These are phyloP conservation scores for Gymnosoma rotundatum DNA, from an alignment of 2,888 invertebrate species.

Conservation along the genomic window DNA sequence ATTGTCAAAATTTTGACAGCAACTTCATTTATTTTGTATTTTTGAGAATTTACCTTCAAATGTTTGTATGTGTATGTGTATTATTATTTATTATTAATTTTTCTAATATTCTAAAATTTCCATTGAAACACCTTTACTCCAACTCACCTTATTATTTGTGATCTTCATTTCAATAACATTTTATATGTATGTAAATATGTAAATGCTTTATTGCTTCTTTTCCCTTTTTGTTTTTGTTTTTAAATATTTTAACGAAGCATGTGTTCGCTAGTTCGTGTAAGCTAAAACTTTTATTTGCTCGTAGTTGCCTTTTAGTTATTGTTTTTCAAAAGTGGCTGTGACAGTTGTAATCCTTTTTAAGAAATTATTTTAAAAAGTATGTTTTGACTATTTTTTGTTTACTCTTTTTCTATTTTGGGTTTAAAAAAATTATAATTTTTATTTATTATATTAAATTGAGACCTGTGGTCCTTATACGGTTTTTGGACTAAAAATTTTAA, in stretches of 20 bases:
- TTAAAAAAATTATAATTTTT: too few relatives aligned
- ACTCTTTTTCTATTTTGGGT: too few relatives aligned
- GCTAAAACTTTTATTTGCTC: slow-evolving; percentile 27
- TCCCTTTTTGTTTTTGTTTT: slow-evolving; percentile 15
- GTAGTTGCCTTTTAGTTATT: neutral
- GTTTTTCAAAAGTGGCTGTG: neutral
- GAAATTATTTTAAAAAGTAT: too few relatives aligned
- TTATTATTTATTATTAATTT: neutral
- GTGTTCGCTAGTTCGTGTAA: slow-evolving; percentile 61
- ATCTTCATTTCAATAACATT: slow-evolving; percentile 51
- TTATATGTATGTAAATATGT: slow-evolving; percentile 1
- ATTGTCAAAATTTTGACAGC: neutral
- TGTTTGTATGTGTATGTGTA: neutral
- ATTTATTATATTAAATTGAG: too few relatives aligned
- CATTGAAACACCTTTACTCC: slow-evolving; percentile 22
- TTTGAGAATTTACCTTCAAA: neutral
- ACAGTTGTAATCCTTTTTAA: neutral
- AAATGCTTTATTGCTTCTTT: neutral
- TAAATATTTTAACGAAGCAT: slow-evolving; percentile 52
- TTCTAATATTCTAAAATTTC: slow-evolving; percentile 9
- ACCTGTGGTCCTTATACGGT: too few relatives aligned
- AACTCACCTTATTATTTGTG: slow-evolving; percentile 37
- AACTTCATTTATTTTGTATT: too few relatives aligned
- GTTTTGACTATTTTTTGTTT: too few relatives aligned
- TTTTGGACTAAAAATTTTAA: too few relatives aligned